Conservation (phyloP, 1,140 invertebrate genomes). For the Bradynema listronoti region DNA sequence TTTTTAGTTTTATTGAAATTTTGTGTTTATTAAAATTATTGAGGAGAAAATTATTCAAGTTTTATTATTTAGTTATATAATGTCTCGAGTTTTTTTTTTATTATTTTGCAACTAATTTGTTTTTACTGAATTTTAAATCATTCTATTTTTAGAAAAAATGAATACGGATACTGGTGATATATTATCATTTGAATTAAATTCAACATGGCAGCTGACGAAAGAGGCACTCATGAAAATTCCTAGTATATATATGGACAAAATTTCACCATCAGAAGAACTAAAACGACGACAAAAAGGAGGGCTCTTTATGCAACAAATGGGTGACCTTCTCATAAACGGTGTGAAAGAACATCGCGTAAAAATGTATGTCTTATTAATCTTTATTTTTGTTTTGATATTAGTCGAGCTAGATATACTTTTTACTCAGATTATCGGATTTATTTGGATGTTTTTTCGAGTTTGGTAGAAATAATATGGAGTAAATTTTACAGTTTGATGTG, state of each 20-base stretch:
- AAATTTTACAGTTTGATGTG: too few relatives aligned
- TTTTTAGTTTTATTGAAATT: too few relatives aligned
- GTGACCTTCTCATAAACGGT: neutral
- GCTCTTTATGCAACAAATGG: constrained; percentile 18
- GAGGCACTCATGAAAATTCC: constrained; percentile 14
- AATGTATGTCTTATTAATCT: neutral
- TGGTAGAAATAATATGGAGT: neutral
- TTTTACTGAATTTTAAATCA: too few relatives aligned
- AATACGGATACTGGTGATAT: too few relatives aligned
- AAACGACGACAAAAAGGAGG: constrained; percentile 8
- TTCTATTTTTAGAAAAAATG: too few relatives aligned
- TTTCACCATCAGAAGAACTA: constrained; percentile 10
- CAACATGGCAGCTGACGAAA: constrained; percentile 7
- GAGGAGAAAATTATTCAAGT: too few relatives aligned
- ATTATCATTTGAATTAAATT: too few relatives aligned
- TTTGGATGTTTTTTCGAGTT: neutral
- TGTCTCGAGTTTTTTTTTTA: too few relatives aligned
- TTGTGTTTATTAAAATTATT: too few relatives aligned
- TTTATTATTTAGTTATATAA: too few relatives aligned
- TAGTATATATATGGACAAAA: constrained; percentile 7
- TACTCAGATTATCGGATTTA: neutral
- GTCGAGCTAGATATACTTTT: neutral
- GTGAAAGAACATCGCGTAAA: neutral
- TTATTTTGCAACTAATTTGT: too few relatives aligned
- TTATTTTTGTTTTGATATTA: neutral